Evolutionary conservation across 2,888 invertebrate species (phyloP).

Genomic region (Tetanocera ferruginea): DNA sequence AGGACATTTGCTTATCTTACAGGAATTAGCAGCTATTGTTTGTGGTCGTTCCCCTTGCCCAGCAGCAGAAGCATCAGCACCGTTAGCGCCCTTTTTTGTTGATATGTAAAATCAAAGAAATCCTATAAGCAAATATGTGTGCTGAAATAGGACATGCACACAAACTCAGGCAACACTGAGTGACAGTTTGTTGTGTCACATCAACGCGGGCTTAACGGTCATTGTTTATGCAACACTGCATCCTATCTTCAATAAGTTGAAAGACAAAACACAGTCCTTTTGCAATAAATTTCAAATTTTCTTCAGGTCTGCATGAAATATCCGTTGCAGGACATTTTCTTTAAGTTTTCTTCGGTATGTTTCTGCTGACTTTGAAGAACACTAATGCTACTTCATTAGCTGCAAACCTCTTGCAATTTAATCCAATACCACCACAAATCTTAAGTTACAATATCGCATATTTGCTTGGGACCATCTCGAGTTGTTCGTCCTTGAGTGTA

Average conservation of each 20-base stretch:
- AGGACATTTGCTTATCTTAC: background rate
- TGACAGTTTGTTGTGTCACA: background rate
- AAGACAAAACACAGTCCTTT: background rate
- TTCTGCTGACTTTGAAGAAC: background rate
- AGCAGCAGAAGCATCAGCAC: background rate
- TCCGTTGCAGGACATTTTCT: background rate
- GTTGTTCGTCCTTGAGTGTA: background rate
- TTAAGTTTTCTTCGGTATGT: background rate
- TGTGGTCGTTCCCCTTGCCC: background rate
- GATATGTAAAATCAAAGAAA: background rate
- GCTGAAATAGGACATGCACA: background rate
- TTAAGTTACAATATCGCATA: too few species aligned
- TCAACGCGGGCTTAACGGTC: conserved; percentile 4
- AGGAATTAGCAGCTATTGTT: conserved; percentile 20
- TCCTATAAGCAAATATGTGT: background rate
- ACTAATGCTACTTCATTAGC: conserved; percentile 23
- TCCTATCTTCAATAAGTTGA: background rate
- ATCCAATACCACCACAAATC: background rate
- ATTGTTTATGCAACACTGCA: conserved; percentile 4
- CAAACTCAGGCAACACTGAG: background rate
- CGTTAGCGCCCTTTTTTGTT: background rate
- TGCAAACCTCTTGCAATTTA: background rate
- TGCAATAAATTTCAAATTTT: conserved; percentile 11
- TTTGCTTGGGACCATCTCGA: background rate
- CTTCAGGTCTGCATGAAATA: background rate